Conservation (phyloP, 2,888 invertebrate species). For the Phragmatobia fuliginosa region DNA sequence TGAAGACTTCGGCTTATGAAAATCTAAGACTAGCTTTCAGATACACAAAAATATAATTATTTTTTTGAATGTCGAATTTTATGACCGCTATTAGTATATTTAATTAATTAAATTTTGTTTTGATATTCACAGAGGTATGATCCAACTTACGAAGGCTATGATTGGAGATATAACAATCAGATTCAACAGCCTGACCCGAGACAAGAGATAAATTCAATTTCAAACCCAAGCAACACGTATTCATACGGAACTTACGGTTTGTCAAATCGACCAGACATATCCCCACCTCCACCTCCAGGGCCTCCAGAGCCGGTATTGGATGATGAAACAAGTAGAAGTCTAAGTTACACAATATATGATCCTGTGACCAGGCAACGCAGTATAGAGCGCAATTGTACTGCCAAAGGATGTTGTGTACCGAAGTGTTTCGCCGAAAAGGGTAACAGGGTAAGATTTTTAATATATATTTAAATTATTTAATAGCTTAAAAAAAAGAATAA, state of each 20-base stretch:
- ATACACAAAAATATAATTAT: background rate
- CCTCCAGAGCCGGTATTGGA: conserved; percentile 30
- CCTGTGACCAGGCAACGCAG: conserved; percentile 76
- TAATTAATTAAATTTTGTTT: background rate
- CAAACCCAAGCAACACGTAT: conserved; percentile 33
- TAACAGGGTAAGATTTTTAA: conserved; percentile 85
- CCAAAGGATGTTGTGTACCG: conserved; percentile 91
- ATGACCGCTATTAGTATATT: background rate
- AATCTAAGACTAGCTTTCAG: background rate
- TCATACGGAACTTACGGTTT: conserved; percentile 45
- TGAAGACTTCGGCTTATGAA: background rate
- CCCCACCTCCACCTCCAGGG: conserved; percentile 37
- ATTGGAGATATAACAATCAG: conserved; percentile 39
- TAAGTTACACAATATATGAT: conserved; percentile 73
- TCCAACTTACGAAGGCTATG: conserved; percentile 21
- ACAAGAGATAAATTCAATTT: conserved; percentile 19
- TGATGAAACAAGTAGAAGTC: conserved; percentile 50
- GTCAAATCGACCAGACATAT: conserved; percentile 45
- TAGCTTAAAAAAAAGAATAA: background rate
- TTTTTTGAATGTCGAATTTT: background rate
- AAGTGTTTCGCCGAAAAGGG: conserved; percentile 97
- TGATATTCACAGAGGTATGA: conserved; percentile 39
- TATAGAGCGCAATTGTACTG: conserved; percentile 88
- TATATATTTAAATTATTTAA: background rate
- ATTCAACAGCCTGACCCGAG: conserved; percentile 37